Base-by-base conservation (phyloP, 2,888 invertebrate species). In the Melangyna quadrimaculata region DNA sequence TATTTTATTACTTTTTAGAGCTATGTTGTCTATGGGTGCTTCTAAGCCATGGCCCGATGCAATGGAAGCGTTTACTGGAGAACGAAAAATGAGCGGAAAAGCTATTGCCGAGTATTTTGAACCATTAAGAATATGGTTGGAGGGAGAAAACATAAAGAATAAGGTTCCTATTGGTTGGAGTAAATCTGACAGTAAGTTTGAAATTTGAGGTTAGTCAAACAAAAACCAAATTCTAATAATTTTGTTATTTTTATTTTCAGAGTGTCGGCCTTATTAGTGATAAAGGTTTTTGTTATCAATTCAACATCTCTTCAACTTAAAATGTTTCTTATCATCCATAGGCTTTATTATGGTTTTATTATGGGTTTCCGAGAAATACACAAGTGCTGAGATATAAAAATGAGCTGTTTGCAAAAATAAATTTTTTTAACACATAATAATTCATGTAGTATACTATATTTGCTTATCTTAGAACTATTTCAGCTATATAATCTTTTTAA, bases 41-140 rank as follows among this genome's bases (percentile, higher is more conserved):
- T 96, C 96, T 0, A 94, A 94, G 88, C 95, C 96, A 1, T 97
- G 97, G 96, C 95, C 95, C n/a, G 97, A 97, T 88, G 97, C 96
- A 78, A 94, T 98, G 94, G 95, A 96, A 90, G 94, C 94, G 9
- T 93, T 97, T 35, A 97, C 96, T 0, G 97, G 97, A 0, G 94
- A 95, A 89, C 92, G 96, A 88, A 93, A 93, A 72, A 96, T 97
- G 96, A 94, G 94, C 82, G 96, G 96, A 14, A 94, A 94, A 71
- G 96, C 96, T 0, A 93, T 97, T 0, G 91, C 97, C 82, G 96
- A 97, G 90, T 97, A 96, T 92, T 97, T 97, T 92, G 93, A 94
- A 86, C 97, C 97, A 0, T 91, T 97, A 9, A 93, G 94, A 77
- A 94, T 95, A 51, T 97, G 96, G 96, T 92, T 97, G n/a, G 93